Conservation (phyloP, 2,888 invertebrate genomes). For the Parochlus steinenii region DNA sequence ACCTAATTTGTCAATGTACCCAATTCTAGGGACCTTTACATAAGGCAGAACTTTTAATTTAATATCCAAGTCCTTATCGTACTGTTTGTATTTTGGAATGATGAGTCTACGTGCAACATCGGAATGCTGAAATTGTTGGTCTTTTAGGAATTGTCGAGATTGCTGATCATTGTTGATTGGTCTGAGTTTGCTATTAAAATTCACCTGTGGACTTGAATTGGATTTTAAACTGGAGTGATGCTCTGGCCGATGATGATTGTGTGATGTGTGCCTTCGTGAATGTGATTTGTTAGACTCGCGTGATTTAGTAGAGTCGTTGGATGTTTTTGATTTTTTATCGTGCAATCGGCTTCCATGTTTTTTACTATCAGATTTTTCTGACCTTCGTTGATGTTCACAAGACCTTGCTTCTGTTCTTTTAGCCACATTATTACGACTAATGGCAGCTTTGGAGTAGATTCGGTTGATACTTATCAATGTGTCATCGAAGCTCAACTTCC, state of each 20-base stretch:
- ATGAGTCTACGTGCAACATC: conserved; percentile 9
- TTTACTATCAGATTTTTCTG: too few relatives aligned
- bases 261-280: background rate
- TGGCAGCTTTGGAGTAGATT: conserved; percentile 9
- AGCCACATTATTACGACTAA: too few relatives aligned
- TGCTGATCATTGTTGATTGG: background rate
- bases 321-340: too few relatives aligned
- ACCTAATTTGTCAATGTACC: too few relatives aligned
- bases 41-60: conserved; percentile 10
- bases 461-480: conserved; percentile 13
- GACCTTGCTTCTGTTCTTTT: too few relatives aligned
- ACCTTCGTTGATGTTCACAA: too few relatives aligned
- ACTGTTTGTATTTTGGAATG: conserved; percentile 9
- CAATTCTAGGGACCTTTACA: too few relatives aligned
- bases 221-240: background rate
- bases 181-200: conserved; percentile 6
- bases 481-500: conserved; percentile 13
- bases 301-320: too few relatives aligned
- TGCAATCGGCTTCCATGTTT: too few relatives aligned
- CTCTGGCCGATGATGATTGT: background rate
- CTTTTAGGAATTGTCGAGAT: conserved; percentile 5
- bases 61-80: conserved; percentile 12
- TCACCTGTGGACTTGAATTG: background rate
- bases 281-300: too few relatives aligned
- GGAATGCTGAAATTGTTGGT: conserved; percentile 12